Percentiles rank a stretch among this genome's conserved stretches.
Conservation (phyloP, 2,797 vertebrate species). For the Halcyon smyrnensis region DNA sequence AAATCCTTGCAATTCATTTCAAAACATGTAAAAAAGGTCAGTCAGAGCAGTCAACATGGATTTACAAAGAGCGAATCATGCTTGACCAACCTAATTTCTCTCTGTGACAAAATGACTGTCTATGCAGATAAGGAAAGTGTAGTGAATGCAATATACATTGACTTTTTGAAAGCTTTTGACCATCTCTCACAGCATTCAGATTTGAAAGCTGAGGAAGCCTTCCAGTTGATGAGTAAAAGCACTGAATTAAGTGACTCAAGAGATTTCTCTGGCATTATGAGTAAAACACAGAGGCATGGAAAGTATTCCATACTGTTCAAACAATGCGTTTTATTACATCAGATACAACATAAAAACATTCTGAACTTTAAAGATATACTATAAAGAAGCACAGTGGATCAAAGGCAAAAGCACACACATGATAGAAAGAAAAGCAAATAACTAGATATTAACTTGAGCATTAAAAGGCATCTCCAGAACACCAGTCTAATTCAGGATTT, state of each 20-base stretch:
- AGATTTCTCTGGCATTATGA: not conserved
- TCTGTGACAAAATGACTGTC: conserved; percentile 34
- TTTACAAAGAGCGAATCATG: conserved; percentile 22
- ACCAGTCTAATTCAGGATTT: not conserved
- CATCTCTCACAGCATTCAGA: not conserved
- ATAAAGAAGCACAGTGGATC: not conserved
- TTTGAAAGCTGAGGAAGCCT: conserved; percentile 28
- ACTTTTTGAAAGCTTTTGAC: conserved; percentile 42
- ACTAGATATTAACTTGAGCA: not conserved
- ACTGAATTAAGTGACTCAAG: not conserved
- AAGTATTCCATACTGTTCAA: not conserved
- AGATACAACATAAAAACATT: not conserved
- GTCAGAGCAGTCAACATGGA: conserved; percentile 16
- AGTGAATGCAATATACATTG: not conserved
- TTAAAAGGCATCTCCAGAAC: not conserved
- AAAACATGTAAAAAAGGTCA: conserved; percentile 24
- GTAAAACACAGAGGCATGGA: not conserved
- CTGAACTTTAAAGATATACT: not conserved
- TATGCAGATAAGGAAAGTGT: not conserved
- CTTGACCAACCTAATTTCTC: not conserved
- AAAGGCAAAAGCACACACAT: not conserved
- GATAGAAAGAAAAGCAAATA: not conserved
- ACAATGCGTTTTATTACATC: not conserved
- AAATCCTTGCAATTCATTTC: conserved; percentile 15
- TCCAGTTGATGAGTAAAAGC: not conserved